A percentile compares a stretch with the other conserved stretches of the same genome.
Evolutionary conservation across 2,113 vertebrate species (phyloP).

Genomic region (Triplophysa rosa): DNA sequence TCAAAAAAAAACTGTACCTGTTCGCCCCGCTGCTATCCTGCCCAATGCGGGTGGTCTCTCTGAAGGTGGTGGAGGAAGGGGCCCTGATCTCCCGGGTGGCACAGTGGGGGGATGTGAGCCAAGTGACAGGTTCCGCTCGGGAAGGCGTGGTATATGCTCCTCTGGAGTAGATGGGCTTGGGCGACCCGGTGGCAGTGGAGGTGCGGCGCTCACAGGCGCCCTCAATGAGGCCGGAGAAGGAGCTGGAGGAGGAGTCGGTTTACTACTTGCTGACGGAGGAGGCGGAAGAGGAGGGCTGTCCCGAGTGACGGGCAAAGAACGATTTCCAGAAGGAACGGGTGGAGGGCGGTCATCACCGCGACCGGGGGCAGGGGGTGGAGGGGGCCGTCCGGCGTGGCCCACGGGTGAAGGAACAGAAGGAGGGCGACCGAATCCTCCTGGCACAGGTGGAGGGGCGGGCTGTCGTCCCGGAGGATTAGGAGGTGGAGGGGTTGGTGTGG

Average conservation of each 20-base stretch:
- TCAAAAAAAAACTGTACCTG: slow-evolving; percentile 74
- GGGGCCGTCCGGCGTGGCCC: slow-evolving; percentile 70
- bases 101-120: slow-evolving; percentile 65
- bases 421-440: slow-evolving; percentile 56
- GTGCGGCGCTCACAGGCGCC: slow-evolving; percentile 78
- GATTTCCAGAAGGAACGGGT: slow-evolving; percentile 68
- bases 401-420: slow-evolving; percentile 55
- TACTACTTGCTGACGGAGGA: slow-evolving; percentile 72
- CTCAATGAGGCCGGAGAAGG: slow-evolving; percentile 72
- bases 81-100: slow-evolving; percentile 74
- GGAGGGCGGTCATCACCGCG: slow-evolving; percentile 78
- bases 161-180: slow-evolving; percentile 61
- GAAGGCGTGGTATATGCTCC: slow-evolving; percentile 85
- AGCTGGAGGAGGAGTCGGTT: slow-evolving; percentile 75
- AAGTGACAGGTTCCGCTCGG: slow-evolving; percentile 86
- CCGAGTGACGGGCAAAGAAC: slow-evolving; percentile 73
- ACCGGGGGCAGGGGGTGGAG: slow-evolving; percentile 72
- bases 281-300: slow-evolving; percentile 75
- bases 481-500: slow-evolving; percentile 64
- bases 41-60: slow-evolving; percentile 87
- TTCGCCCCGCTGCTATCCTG: slow-evolving; percentile 78
- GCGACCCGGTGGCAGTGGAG: slow-evolving; percentile 74
- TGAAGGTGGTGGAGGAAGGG: slow-evolving; percentile 82
- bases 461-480: slow-evolving; percentile 73
- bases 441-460: slow-evolving; percentile 66